Percentiles rank a stretch among this genome's conserved stretches.
phyloP scores from a whole-genome alignment of 35 echinoderm and acorn worm species.

The Apostichopus japonicus region DNA sequence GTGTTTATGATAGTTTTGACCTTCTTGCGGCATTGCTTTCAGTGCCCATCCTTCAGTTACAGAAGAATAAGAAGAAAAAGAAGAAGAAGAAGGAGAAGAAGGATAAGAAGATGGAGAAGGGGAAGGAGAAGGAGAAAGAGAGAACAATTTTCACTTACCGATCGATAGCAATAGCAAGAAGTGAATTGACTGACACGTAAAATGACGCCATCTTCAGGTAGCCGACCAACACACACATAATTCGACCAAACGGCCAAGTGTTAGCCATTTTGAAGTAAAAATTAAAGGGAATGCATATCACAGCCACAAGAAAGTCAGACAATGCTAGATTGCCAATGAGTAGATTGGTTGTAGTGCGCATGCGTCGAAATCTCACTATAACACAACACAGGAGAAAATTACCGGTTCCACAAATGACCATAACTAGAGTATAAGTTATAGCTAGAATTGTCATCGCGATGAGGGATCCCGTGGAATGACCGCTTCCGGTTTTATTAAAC shows the following conservation, averaged over 20 bases:
- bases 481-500: background rate
- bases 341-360: conserved; percentile 93
- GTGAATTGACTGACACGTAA: conserved; percentile 94
- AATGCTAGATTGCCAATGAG: conserved; percentile 94
- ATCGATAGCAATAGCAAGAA: conserved; percentile 93
- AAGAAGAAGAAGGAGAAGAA: too few relatives aligned
- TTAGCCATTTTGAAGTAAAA: conserved; percentile 85
- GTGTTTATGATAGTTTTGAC: too few relatives aligned
- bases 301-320: conserved; percentile 92
- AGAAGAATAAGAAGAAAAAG: too few relatives aligned
- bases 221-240: conserved; percentile 79
- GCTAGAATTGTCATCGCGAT: conserved; percentile 69
- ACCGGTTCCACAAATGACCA: conserved; percentile 82
- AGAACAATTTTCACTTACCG: conserved; percentile 62
- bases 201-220: conserved; percentile 91
- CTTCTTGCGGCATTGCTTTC: too few relatives aligned
- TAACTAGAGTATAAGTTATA: conserved; percentile 83
- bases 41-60: too few relatives aligned
- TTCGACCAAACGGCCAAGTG: conserved; percentile 90
- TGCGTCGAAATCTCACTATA: conserved; percentile 83
- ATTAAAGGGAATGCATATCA: conserved; percentile 84
- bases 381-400: conserved; percentile 92
- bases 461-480: conserved; percentile 25
- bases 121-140: background rate
- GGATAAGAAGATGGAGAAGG: too few relatives aligned